Evolutionary conservation across 2,888 invertebrate species (phyloP), one percentile per base, ranked within the genome.

Genomic region (Andrena hattorfiana): DNA sequence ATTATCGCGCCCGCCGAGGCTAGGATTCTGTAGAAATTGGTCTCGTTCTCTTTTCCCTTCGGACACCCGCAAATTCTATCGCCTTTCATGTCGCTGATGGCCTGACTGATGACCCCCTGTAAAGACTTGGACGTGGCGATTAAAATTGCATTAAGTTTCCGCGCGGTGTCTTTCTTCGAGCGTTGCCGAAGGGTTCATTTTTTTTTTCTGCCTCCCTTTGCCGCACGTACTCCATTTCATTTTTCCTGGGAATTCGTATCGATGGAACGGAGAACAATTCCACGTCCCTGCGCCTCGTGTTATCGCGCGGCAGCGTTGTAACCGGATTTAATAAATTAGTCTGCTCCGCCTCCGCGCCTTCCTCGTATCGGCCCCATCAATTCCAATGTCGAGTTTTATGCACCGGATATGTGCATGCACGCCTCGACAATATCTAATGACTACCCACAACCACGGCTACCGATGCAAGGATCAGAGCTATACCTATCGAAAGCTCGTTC

Each of bases 311-410:
- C 30, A 72, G 56, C 68, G 63, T 8, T 79, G 51, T 70, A 70
- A 81, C 79, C 81, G 79, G 78, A 81, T 79, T 81, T 79, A 73
- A 81, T 79, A 79, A 81, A 81, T 81, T 79, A 81, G 73, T 73
- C 42, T 26, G 54, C 66, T 32, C 73, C 69, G 64, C 68, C 69
- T 68, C 48, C 68, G 23, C 63, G 64, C 73, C 69, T 62, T 78
- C 54, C 69, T 6, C 59, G 60, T 68, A 70, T 77, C 73, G 68
- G 56, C 30, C 68, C 68, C 66, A 70, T 82, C 74, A 80, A 82
- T 82, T 70, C 54, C 42, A 62, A 69, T 51, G 76, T 54, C 79
- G 67, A 79, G 81, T 80, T 80, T 82, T 82, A 75, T 73, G 60
- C 80, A 26, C 35, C 66, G 81, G 70, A 82, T 68, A 80, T 67